Evolutionary conservation across 2,797 vertebrate species (phyloP).

Genomic region (Apogon hyalosoma): DNA sequence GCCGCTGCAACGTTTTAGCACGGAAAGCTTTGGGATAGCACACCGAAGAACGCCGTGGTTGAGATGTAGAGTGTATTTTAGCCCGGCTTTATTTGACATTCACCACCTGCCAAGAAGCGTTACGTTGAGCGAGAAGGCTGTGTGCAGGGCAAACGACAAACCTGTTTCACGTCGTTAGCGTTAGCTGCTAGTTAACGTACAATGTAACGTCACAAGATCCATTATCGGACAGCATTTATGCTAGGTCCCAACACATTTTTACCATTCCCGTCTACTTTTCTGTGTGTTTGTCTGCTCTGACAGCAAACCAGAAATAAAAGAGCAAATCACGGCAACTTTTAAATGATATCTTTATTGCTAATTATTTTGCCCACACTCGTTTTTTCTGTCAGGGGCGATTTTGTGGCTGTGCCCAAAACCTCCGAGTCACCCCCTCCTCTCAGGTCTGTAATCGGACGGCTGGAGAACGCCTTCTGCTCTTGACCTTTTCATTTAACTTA

Average conservation of each 20-base stretch:
- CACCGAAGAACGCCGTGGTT: background rate
- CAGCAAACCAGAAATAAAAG: no score
- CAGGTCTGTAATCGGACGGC: conserved; percentile 43
- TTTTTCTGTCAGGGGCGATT: conserved; percentile 1
- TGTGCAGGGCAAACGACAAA: conserved; percentile 19
- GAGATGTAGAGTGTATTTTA: background rate
- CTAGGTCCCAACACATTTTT: conserved; percentile 17
- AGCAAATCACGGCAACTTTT: background rate
- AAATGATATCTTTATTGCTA: background rate
- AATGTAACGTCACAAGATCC: conserved; percentile 46
- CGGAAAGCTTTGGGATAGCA: conserved; percentile 16
- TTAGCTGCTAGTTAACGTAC: conserved; percentile 64
- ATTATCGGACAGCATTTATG: conserved; percentile 67
- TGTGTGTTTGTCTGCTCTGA: background rate
- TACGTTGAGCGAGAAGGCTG: background rate
- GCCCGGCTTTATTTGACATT: background rate
- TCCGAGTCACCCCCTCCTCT: conserved; percentile 34
- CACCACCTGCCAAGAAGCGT: fast-evolving
- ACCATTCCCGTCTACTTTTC: background rate
- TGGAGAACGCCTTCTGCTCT: conserved; percentile 9
- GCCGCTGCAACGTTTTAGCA: conserved; percentile 46
- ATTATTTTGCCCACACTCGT: background rate
- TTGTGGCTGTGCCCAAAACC: conserved; percentile 36
- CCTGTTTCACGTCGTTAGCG: conserved; percentile 44
- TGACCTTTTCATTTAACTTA: conserved; percentile 2